Evolutionary conservation across 1,140 invertebrate genomes (phyloP).

Genomic region (Chrysopa pallens): DNA sequence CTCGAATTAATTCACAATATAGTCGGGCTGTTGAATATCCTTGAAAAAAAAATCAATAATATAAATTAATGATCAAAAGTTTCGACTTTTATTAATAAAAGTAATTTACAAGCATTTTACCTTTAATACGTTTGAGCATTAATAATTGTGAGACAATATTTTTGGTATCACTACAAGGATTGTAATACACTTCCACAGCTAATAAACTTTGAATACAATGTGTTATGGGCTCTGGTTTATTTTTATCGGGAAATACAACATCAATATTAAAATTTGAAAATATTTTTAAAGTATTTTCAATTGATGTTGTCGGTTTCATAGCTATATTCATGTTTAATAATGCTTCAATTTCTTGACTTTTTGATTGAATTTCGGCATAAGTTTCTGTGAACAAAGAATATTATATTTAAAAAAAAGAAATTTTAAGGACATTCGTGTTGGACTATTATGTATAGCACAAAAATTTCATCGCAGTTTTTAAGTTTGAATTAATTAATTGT

Average conservation of each 20-base stretch:
- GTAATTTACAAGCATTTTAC: constrained; percentile 6
- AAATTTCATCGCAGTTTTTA: no score
- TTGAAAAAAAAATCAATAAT: background rate
- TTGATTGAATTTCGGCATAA: constrained; percentile 47
- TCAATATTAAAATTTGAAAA: constrained; percentile 41
- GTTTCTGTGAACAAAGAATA: constrained; percentile 26
- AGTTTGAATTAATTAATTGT: no score
- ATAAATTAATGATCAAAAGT: no score
- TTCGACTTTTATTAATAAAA: background rate
- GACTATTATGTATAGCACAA: no score
- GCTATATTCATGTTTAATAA: constrained; percentile 35
- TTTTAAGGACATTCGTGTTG: no score
- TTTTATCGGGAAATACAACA: constrained; percentile 32
- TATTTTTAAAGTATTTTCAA: constrained; percentile 39
- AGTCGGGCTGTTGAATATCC: constrained; percentile 42
- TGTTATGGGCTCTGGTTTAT: constrained; percentile 43
- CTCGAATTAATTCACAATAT: constrained; percentile 76
- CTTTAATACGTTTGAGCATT: constrained; percentile 68
- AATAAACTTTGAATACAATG: constrained; percentile 55
- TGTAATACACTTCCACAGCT: constrained; percentile 51
- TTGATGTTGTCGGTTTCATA: constrained; percentile 30
- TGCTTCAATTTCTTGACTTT: constrained; percentile 50
- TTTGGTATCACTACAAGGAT: constrained; percentile 58
- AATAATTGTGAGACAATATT: constrained; percentile 62
- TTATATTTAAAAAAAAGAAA: no score